These are phyloP conservation scores for Aleiodes testaceus DNA, from an alignment of 2,888 invertebrate species.

Conservation along the genomic window DNA sequence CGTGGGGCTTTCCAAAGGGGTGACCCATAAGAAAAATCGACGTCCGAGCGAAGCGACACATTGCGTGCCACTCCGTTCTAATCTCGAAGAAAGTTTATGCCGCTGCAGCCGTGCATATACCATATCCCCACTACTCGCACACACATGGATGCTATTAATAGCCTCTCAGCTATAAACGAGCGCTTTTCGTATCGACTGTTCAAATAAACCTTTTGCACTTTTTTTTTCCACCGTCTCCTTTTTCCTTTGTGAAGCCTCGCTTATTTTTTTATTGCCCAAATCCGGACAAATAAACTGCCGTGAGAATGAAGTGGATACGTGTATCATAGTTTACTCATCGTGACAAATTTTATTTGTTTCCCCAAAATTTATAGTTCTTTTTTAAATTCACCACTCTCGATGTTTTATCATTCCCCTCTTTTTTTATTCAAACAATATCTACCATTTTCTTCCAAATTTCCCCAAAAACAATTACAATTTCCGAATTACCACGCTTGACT, in stretches of 20 bases:
- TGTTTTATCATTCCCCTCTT: too few relatives aligned
- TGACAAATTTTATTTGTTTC: too few relatives aligned
- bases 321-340: background rate
- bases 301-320: background rate
- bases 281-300: slow-evolving; percentile 41
- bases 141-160: slow-evolving; percentile 59
- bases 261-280: too few relatives aligned
- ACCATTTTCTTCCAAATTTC: too few relatives aligned
- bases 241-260: slow-evolving; percentile 2
- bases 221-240: slow-evolving; percentile 36
- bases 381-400: too few relatives aligned
- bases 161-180: slow-evolving; percentile 55
- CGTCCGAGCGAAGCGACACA: slow-evolving; percentile 55
- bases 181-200: slow-evolving; percentile 57
- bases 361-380: too few relatives aligned
- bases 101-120: slow-evolving; percentile 54
- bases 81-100: slow-evolving; percentile 68
- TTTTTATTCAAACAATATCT: too few relatives aligned
- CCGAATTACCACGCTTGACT: too few relatives aligned
- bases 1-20: slow-evolving; percentile 41
- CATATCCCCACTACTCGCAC: slow-evolving; percentile 5
- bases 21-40: slow-evolving; percentile 70
- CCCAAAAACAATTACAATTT: too few relatives aligned
- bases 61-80: slow-evolving; percentile 64
- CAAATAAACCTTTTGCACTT: slow-evolving; percentile 58